phyloP scores from a whole-genome alignment of 2,797 vertebrate genomes.

The Carapus acus region DNA sequence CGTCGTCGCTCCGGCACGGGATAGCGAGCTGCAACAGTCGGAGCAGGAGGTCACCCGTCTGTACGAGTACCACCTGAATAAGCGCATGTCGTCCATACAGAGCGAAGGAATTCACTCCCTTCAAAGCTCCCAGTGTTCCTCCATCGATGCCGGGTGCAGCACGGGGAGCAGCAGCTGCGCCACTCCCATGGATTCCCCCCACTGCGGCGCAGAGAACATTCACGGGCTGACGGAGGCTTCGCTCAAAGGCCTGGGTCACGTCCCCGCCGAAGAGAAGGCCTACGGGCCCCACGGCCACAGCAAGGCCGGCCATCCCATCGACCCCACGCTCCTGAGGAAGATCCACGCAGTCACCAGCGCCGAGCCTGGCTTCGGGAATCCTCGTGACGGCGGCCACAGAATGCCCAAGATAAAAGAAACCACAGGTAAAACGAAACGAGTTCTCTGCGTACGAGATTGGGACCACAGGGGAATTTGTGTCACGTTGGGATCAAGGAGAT shows the following conservation, averaged over 20 bases:
- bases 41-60: conserved; percentile 79
- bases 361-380: conserved; percentile 80
- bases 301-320: conserved; percentile 74
- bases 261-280: conserved; percentile 79
- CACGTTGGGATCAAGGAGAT: conserved; percentile 65
- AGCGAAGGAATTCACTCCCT: conserved; percentile 90
- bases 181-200: conserved; percentile 90
- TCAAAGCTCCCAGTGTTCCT: conserved; percentile 94
- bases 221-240: conserved; percentile 81
- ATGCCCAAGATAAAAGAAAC: conserved; percentile 99
- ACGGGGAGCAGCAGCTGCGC: conserved; percentile 88
- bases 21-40: conserved; percentile 69
- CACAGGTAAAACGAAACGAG: conserved; percentile 90
- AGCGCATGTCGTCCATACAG: conserved; percentile 92
- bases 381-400: conserved; percentile 86
- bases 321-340: conserved; percentile 82
- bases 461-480: no score
- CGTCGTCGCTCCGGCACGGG: conserved; percentile 67
- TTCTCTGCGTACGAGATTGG: no score
- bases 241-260: conserved; percentile 77
- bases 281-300: conserved; percentile 73
- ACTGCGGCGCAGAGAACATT: conserved; percentile 81
- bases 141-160: conserved; percentile 92
- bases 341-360: conserved; percentile 82
- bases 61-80: conserved; percentile 88